Evolutionary conservation across 2,797 vertebrate genomes (phyloP).

Genomic region (Rhynchotus rufescens): DNA sequence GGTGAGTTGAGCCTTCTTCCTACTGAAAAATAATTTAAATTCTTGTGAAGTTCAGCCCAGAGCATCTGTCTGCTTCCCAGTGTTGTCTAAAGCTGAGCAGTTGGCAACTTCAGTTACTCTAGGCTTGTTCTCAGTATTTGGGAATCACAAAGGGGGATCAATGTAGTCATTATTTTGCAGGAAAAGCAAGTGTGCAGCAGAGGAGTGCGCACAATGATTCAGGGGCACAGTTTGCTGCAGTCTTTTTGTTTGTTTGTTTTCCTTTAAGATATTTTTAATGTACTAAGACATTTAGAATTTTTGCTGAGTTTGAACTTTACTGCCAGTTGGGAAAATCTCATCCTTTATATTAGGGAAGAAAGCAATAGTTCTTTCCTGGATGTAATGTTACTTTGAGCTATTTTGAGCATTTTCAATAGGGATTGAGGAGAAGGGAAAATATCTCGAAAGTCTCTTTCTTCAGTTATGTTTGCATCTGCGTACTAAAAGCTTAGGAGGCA

Average conservation of each 20-base stretch:
- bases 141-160: too few species aligned
- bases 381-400: neutral
- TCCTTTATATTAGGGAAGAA: neutral
- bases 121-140: neutral
- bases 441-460: neutral
- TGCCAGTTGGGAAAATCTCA: neutral
- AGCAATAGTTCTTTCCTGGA: neutral
- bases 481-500: neutral
- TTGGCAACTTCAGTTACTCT: neutral
- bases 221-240: neutral
- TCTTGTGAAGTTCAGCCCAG: neutral
- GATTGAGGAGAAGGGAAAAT: neutral
- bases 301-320: neutral
- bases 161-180: neutral
- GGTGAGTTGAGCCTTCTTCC: conserved; percentile 41
- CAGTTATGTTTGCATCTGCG: neutral
- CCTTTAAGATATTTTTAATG: neutral
- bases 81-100: neutral
- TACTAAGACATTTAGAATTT: neutral
- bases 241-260: neutral
- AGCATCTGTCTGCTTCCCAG: neutral
- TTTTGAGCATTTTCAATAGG: neutral
- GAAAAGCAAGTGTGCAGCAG: neutral
- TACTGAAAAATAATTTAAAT: fast-evolving
- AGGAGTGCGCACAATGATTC: fast-evolving